These are phyloP conservation scores for Lycaon pictus DNA, from an alignment of 2,113 vertebrate genomes.

Conservation along the genomic window DNA sequence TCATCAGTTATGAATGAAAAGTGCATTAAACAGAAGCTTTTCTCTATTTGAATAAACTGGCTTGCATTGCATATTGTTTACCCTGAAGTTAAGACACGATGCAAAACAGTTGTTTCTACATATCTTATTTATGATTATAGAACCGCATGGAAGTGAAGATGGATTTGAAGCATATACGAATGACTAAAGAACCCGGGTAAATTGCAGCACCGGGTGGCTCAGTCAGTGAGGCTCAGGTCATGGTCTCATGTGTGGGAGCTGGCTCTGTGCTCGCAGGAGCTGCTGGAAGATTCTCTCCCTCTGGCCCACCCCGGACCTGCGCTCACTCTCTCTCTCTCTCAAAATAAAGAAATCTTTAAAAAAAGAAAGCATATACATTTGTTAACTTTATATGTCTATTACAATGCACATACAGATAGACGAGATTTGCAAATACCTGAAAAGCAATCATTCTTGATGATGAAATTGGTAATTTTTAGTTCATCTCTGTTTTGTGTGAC, in stretches of 20 bases:
- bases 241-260: no score
- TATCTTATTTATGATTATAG: background rate
- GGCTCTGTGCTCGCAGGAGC: no score
- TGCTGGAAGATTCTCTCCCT: no score
- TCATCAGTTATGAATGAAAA: background rate
- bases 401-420: background rate
- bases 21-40: background rate
- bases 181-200: background rate
- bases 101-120: background rate
- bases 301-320: no score
- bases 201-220: background rate
- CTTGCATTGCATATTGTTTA: slow-evolving; percentile 37
- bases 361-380: background rate
- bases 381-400: background rate
- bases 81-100: background rate
- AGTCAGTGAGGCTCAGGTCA: background rate
- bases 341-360: no score
- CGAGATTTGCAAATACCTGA: background rate
- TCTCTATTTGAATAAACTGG: background rate
- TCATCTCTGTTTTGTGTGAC: background rate
- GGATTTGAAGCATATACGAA: background rate
- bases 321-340: no score
- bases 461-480: background rate
- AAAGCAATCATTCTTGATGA: background rate
- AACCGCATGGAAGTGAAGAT: background rate